Base-by-base conservation (phyloP, 2,888 invertebrate genomes). In the Itoplectis maculator region DNA sequence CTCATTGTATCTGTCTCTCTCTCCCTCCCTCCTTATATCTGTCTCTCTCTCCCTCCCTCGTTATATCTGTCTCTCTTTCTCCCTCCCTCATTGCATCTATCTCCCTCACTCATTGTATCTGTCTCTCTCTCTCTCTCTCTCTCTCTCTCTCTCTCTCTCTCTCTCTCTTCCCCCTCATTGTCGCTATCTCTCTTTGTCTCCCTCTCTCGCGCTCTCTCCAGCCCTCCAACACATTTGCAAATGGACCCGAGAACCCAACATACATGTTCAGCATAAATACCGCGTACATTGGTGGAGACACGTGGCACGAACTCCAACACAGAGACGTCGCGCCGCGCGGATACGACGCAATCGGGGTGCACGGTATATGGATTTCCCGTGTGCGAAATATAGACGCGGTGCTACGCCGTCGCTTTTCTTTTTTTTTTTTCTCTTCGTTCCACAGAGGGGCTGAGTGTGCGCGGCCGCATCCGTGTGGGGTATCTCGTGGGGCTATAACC, bases 231-330 rank as follows among this genome's bases (percentile, higher is more conserved):
- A n/a, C 47, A 47, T 2, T 47, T n/a, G n/a, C 47, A n/a, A 7
- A 47, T 5, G 8, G 47, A 47, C 15, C 3, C 47, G 5, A 47
- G 15, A 15, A 7, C 9, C 20, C 18, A 9, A 5, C 7, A 15
- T 54, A 61, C 42, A n/a, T 23, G n/a, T 35, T n/a, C n/a, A 49
- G 37, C 74, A 63, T 45, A 80, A 80, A 75, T 74, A 35, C 42
- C 15, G 54, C 37, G 15, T 54, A 23, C 51, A 47, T 1, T 15
- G 56, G 40, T 42, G 23, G 23, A 54, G 20, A 54, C 23, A 20
- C n/a, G n/a, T n/a, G 15, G 7, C 1, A 47, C n/a, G 54, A 13
- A 74, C 15, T n/a, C n/a, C n/a, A n/a, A 65, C 35, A 47, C 20
- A 51, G 8, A 20, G n/a, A n/a, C n/a, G n/a, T n/a, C n/a, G n/a